Percentiles rank a stretch among this genome's conserved stretches.
Evolutionary conservation across 2,888 invertebrate species (phyloP).

Genomic region (Parascotia fuliginaria): DNA sequence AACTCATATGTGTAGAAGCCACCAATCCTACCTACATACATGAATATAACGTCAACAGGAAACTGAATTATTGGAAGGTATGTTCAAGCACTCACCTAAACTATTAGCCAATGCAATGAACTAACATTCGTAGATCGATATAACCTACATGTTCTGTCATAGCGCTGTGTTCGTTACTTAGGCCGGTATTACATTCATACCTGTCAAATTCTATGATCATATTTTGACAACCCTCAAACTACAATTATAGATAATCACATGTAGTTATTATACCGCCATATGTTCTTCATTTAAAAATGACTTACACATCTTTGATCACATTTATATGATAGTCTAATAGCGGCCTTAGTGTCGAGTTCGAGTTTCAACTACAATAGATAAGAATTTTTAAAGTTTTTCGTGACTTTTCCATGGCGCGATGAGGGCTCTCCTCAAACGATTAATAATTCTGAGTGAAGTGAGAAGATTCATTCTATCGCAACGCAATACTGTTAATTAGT

Average conservation of each 20-base stretch:
- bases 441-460: conserved; percentile 52
- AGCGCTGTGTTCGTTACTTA: conserved; percentile 27
- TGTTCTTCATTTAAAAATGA: too few relatives aligned
- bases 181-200: too few relatives aligned
- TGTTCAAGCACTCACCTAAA: conserved; percentile 25
- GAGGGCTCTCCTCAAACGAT: conserved; percentile 49
- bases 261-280: too few relatives aligned
- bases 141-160: conserved; percentile 23
- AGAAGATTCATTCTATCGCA: conserved; percentile 37
- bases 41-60: conserved; percentile 34
- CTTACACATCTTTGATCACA: too few relatives aligned
- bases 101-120: conserved; percentile 41
- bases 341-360: conserved; percentile 14
- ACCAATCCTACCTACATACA: conserved; percentile 15
- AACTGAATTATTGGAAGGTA: conserved; percentile 32
- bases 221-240: too few relatives aligned
- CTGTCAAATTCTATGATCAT: too few relatives aligned
- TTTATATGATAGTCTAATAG: too few relatives aligned
- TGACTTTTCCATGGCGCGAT: conserved; percentile 27
- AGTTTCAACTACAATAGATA: conserved; percentile 49
- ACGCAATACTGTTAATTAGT: conserved; percentile 53
- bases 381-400: conserved; percentile 53
- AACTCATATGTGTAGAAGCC: conserved; percentile 31
- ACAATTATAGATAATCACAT: too few relatives aligned
- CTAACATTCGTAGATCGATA: conserved; percentile 41